phyloP scores from a whole-genome alignment of 2,888 invertebrate species.

The Apodemia hepburni region DNA sequence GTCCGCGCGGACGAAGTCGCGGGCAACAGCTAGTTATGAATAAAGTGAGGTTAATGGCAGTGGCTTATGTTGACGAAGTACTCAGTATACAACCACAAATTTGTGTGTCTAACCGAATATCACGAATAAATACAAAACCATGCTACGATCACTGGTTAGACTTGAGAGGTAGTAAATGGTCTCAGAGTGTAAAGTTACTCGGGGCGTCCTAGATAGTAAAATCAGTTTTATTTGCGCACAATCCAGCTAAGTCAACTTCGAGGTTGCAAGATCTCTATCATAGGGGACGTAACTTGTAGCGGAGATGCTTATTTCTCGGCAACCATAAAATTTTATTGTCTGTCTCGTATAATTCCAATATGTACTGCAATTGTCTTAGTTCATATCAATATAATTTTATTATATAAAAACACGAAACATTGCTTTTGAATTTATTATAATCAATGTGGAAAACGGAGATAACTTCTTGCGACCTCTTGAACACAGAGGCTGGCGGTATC shows the following conservation, averaged over 20 bases:
- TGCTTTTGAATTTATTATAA: slow-evolving; percentile 3
- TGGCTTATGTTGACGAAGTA: too few relatives aligned
- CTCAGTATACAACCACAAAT: too few relatives aligned
- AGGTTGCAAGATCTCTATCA: slow-evolving; percentile 40
- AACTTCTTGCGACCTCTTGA: slow-evolving; percentile 17
- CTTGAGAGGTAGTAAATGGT: neutral
- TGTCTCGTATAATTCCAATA: slow-evolving; percentile 28
- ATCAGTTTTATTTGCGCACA: slow-evolving; percentile 2
- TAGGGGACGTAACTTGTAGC: slow-evolving; percentile 37
- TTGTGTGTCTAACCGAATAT: neutral
- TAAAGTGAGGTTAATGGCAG: too few relatives aligned
- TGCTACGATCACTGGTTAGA: neutral
- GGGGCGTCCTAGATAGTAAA: neutral
- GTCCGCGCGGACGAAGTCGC: too few relatives aligned
- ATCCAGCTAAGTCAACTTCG: slow-evolving; percentile 32
- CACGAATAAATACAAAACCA: neutral
- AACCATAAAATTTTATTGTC: slow-evolving; percentile 39
- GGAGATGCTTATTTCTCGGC: slow-evolving; percentile 39
- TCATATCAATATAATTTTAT: slow-evolving; percentile 1
- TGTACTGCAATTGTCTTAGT: slow-evolving; percentile 26
- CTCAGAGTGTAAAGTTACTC: neutral
- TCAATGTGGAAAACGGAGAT: neutral
- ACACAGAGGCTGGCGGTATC: too few relatives aligned
- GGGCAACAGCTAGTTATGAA: too few relatives aligned
- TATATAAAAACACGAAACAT: slow-evolving; percentile 1